Evolutionary conservation across 2,113 vertebrate species (phyloP).

Genomic region (Forbesichthys papilliferus): DNA sequence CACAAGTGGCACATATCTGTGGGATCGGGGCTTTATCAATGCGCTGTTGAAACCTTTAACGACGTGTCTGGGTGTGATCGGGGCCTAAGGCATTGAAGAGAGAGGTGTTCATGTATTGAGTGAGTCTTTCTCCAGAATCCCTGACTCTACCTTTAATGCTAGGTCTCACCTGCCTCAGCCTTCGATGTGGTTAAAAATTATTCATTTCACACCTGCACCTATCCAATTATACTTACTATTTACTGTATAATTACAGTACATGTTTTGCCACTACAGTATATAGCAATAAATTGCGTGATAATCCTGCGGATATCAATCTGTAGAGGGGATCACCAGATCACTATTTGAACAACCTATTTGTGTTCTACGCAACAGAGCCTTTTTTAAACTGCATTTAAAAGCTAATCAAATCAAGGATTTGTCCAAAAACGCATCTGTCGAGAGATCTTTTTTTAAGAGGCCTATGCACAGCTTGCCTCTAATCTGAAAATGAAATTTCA

Average conservation of each 20-base stretch:
- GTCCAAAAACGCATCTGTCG: slow-evolving; percentile 69
- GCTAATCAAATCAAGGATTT: slow-evolving; percentile 74
- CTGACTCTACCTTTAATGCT: too few species aligned
- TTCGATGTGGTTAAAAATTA: slow-evolving; percentile 29
- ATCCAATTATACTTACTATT: slow-evolving; percentile 67
- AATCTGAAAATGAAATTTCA: slow-evolving; percentile 72
- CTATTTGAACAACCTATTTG: slow-evolving; percentile 68
- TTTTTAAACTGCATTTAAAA: slow-evolving; percentile 72
- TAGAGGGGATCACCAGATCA: slow-evolving; percentile 62
- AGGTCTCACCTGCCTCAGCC: slow-evolving; percentile 23
- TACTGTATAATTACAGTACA: slow-evolving; percentile 70
- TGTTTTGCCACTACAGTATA: slow-evolving; percentile 53
- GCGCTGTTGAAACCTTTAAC: too few species aligned
- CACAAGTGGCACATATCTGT: too few species aligned
- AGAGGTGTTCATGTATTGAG: too few species aligned
- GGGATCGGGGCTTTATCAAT: too few species aligned
- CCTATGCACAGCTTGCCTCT: slow-evolving; percentile 64
- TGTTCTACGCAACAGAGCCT: slow-evolving; percentile 51
- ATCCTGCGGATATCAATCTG: slow-evolving; percentile 57
- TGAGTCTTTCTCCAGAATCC: too few species aligned
- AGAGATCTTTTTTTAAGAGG: slow-evolving; percentile 57
- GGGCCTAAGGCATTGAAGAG: too few species aligned
- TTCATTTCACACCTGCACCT: slow-evolving; percentile 30
- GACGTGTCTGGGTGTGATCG: too few species aligned
- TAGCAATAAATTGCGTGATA: slow-evolving; percentile 52